A percentile compares a stretch with the other conserved stretches of the same genome.
Conservation (phyloP, 2,113 vertebrate genomes). For the Macrotis lagotis region DNA sequence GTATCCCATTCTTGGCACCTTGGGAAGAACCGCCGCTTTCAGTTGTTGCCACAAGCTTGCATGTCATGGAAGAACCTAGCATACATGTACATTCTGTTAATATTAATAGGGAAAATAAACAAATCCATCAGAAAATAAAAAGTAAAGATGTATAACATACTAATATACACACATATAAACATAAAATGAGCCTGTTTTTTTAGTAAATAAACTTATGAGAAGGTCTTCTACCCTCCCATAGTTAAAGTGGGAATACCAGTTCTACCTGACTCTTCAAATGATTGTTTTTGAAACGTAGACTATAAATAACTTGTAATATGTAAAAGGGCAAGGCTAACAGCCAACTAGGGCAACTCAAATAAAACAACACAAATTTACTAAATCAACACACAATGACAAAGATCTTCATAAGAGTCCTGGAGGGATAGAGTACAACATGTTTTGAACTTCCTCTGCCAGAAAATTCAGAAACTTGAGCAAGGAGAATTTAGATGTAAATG, state of each 20-base stretch:
- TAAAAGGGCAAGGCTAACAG: constrained; percentile 11
- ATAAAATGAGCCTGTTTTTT: neutral
- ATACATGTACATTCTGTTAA: neutral
- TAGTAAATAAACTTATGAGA: constrained; percentile 4
- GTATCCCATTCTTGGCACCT: neutral
- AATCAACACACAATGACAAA: constrained; percentile 40
- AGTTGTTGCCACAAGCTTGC: neutral
- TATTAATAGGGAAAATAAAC: constrained; percentile 12
- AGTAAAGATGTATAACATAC: neutral
- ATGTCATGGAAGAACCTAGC: neutral
- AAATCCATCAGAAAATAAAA: neutral
- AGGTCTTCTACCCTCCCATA: neutral
- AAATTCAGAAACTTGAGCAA: constrained; percentile 18
- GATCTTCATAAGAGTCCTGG: constrained; percentile 10
- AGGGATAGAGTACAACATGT: constrained; percentile 10
- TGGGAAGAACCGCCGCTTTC: neutral
- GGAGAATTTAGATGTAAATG: constrained; percentile 16
- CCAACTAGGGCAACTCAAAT: neutral
- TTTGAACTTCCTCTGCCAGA: constrained; percentile 27
- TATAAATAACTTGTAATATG: neutral
- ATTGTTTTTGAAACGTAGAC: constrained; percentile 39
- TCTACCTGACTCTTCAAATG: constrained; percentile 9
- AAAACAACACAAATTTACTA: constrained; percentile 30
- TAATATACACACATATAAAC: neutral
- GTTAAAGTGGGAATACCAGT: neutral